These are phyloP conservation scores for Chymomyza procnemis DNA, from an alignment of 2,888 invertebrate species.

Conservation along the genomic window DNA sequence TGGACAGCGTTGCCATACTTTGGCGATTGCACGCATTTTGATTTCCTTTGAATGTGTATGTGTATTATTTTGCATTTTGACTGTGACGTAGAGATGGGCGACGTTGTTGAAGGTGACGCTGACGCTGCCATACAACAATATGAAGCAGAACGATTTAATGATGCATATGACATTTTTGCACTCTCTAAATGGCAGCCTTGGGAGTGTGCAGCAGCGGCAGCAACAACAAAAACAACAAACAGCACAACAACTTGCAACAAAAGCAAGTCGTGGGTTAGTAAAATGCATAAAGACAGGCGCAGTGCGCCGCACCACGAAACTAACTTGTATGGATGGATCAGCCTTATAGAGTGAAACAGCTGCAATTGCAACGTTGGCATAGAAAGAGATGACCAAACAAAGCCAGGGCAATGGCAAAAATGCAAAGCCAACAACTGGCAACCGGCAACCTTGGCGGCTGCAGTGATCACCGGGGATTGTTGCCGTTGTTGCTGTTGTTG, in stretches of 20 bases:
- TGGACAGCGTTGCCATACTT: constrained; percentile 68
- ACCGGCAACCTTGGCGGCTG: constrained; percentile 60
- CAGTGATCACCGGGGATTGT: constrained; percentile 29
- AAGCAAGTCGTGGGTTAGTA: constrained; percentile 42
- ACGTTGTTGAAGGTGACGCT: neutral
- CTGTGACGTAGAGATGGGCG: neutral
- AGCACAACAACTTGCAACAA: constrained; percentile 4
- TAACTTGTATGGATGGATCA: neutral
- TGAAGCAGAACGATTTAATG: constrained; percentile 74
- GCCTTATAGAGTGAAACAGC: constrained; percentile 10
- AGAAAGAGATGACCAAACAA: neutral
- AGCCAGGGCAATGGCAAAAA: constrained; percentile 14
- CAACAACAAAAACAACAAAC: constrained; percentile 21
- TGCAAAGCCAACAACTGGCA: constrained; percentile 60
- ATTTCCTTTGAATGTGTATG: constrained; percentile 6
- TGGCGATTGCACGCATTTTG: constrained; percentile 41
- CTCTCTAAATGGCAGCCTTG: constrained; percentile 63
- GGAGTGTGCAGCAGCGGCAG: constrained; percentile 34
- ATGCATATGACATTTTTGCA: constrained; percentile 75
- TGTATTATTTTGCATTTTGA: neutral
- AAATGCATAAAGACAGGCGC: constrained; percentile 50
- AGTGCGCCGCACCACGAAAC: constrained; percentile 20
- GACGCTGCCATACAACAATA: constrained; percentile 57
- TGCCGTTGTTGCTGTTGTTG: neutral
- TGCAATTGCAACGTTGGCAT: neutral